Evolutionary conservation across 2,113 vertebrate species (phyloP), one percentile per base, ranked within the genome.

Genomic region (Scomber colias): DNA sequence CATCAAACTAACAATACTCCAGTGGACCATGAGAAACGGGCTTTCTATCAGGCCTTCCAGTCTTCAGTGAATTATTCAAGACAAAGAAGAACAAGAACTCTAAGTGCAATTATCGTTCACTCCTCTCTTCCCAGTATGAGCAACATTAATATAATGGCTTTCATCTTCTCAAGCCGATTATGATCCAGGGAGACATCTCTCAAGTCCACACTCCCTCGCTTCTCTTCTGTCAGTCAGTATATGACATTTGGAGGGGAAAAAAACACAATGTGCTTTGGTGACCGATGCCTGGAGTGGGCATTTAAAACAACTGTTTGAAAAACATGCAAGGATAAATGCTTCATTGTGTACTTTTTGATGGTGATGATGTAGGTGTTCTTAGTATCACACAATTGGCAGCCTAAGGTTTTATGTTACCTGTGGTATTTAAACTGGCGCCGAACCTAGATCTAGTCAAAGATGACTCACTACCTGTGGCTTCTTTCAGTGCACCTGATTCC

Each of bases 21-120:
- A 6, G 11, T 50, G 79, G 83, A 87, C 81, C 82, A 66, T 16
- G 14, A 27, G 24, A 76, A 84, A 85, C 27, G 11, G 69, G 71
- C 83, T 89, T 89, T 84, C 87, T 90, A 84, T 90, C 88, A 73
- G 88, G 77, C 75, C 75, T 83, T 80, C 65, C 65, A 88, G 85
- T 66, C 79, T 51, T 83, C 68, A 15, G 82, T 94, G 87, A 95
- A 95, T 94, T 92, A 95, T 94, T 94, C 84, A 95, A 82, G 86
- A 93, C 86, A 87, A 82, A 79, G 81, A 84, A 89, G 91, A 90
- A 92, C 78, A 91, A 86, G 87, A 89, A 89, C 82, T 90, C 90
- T 82, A 84, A 93, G 93, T 88, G 92, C 94, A 93, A 94, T 93
- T 92, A 94, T 72, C 90, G 82, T 76, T 82, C 83, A 83, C 81